Base-by-base conservation (phyloP, 2,888 invertebrate species). In the Rhorus exstirpatorius region DNA sequence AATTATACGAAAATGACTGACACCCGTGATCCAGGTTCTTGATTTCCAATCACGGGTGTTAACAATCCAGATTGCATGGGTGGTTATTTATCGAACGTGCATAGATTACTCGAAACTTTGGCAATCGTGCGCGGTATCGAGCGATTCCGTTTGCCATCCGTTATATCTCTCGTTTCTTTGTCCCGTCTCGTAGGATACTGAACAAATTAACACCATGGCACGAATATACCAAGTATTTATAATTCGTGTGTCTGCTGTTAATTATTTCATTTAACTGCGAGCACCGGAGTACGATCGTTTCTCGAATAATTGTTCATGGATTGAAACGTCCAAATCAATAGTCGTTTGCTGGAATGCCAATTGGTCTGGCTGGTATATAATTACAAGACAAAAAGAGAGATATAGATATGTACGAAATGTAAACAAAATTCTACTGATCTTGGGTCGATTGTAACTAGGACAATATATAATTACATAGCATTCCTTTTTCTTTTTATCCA, bases 391-490 rank as follows among this genome's bases (percentile, higher is more conserved):
- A n/a, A n/a, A n/a, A n/a, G n/a, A n/a, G n/a, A n/a, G n/a, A n/a
- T n/a, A n/a, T n/a, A n/a, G n/a, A n/a, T n/a, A n/a, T n/a, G n/a
- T n/a, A n/a, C n/a, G n/a, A n/a, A n/a, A n/a, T n/a, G n/a, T n/a
- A 19, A 19, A 10, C 12, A 10, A 19, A 12, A n/a, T 51, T 67
- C 12, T 21, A 46, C 12, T n/a, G 17, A 41, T 24, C 19, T 55
- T 10, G 1, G 31, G 12, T 55, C 31, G 26, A 44, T 65, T 14
- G 12, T 7, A 44, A n/a, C 19, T n/a, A 17, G 26, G 46, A 55
- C 53, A 41, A 63, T 63, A 31, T 41, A 51, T 65, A 71, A 60
- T 67, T 51, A 63, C 3, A 17, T 8, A 6, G 2, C 21, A 10
- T 49, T 14, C 17, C 35, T 24, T 58, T 55, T 26, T 2, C 63